Evolutionary conservation across 2,888 invertebrate genomes (phyloP), one percentile per base, ranked within the genome.

Genomic region (Stenodera caucasica): DNA sequence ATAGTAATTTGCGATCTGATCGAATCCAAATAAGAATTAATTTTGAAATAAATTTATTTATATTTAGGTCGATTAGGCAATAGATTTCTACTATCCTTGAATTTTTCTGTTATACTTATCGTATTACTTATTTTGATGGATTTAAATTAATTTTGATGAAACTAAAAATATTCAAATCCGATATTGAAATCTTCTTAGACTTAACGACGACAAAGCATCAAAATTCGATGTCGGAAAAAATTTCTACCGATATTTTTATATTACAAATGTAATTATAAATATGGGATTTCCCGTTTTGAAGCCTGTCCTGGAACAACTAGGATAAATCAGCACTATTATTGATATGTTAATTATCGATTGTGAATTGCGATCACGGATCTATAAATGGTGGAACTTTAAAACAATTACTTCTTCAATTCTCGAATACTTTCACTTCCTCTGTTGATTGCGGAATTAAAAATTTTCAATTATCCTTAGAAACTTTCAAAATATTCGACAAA

Each of bases 381-480:
- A 54, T 58, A 61, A 40, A 61, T 58, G 54, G 61, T 58, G 53
- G 52, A 12, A 55, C 51, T 51, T 15, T 30, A 50, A 50, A 53
- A 58, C 45, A 35, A 23, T 21, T 55, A 55, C 30, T 52, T 56
- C 58, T 57, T 57, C 53, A 55, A 60, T 59, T 49, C 55, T 40
- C 56, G 56, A 55, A 49, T 61, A 61, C 61, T 61, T 61, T 61
- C 61, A 61, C 61, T 61, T 61, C 61, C 55, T 58, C 52, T 53
- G 52, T 23, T 45, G 55, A 55, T 61, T 37, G 51, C 57, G 57
- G 57, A 55, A 61, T 54, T 58, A 30, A 5, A 21, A 45, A 21
- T 21, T 21, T 45, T 45, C 21, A 23, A 45, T 23, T 45, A 23
- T 21, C 12, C n/a, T 12, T 3, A 45, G 4, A 30, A 6, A 45